A percentile compares a stretch with the other conserved stretches of the same genome.
These are phyloP conservation scores for Metallyticus violacea DNA, from an alignment of 2,888 invertebrate species.

Conservation along the genomic window DNA sequence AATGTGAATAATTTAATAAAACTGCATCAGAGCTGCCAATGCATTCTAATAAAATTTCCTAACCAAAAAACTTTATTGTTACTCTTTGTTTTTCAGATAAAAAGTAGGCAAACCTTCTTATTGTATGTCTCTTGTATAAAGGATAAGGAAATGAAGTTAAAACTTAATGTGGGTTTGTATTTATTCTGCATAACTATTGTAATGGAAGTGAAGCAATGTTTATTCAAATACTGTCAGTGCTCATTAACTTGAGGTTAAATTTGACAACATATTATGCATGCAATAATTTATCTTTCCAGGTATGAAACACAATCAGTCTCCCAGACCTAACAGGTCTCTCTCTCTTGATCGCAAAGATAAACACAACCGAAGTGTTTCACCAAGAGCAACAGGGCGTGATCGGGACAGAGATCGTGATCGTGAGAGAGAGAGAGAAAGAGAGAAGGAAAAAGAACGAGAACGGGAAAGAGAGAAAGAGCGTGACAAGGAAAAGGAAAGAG, in stretches of 20 bases:
- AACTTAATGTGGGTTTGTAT: no score
- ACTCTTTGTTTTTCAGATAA: no score
- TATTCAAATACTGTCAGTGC: no score
- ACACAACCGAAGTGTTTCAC: slow-evolving; percentile 35
- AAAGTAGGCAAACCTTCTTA: no score
- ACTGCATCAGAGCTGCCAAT: no score
- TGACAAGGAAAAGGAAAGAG: slow-evolving; percentile 42
- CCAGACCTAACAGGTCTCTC: slow-evolving; percentile 31
- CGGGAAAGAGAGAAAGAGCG: slow-evolving; percentile 40
- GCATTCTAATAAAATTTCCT: no score
- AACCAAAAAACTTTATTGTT: no score
- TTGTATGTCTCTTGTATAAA: no score
- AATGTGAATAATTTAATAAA: no score
- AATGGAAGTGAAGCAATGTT: no score
- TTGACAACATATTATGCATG: neutral
- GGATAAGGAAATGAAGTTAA: no score
- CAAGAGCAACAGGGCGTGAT: slow-evolving; percentile 29
- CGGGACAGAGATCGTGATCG: slow-evolving; percentile 42
- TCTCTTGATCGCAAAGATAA: slow-evolving; percentile 35
- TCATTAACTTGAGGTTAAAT: neutral
- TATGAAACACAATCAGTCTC: slow-evolving; percentile 26
- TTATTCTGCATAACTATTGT: no score
- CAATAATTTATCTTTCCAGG: slow-evolving; percentile 1
- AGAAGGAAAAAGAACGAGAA: slow-evolving; percentile 45
- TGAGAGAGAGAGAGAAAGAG: slow-evolving; percentile 42